A percentile compares a stretch with the other conserved stretches of the same genome.
phyloP scores from a whole-genome alignment of 2,888 invertebrate genomes.

The Leucophenga montana region DNA sequence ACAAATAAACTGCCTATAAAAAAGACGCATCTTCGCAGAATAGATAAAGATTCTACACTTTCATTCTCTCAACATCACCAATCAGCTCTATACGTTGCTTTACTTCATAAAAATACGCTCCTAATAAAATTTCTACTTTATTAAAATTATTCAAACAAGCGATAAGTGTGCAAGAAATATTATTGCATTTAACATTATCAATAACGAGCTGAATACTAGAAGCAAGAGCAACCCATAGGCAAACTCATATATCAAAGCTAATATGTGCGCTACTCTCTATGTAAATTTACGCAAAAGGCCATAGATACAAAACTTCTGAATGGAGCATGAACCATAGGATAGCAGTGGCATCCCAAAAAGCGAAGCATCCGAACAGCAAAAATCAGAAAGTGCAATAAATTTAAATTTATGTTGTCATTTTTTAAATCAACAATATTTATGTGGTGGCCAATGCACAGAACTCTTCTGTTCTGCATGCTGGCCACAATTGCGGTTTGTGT shows the following conservation, averaged over 20 bases:
- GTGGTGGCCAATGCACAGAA: not conserved
- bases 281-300: constrained; percentile 4
- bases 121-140: too few species aligned
- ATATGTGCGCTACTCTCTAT: not conserved
- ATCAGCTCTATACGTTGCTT: too few species aligned
- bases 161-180: not conserved
- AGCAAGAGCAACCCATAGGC: not conserved
- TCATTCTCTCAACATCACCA: too few species aligned
- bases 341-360: not conserved
- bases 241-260: constrained; percentile 15
- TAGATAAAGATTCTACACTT: too few species aligned
- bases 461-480: constrained; percentile 36
- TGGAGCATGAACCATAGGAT: not conserved
- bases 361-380: constrained; percentile 40
- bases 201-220: not conserved
- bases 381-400: constrained; percentile 59
- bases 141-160: not conserved
- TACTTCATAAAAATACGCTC: too few species aligned
- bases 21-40: too few species aligned
- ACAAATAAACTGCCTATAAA: too few species aligned
- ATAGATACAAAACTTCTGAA: too few species aligned
- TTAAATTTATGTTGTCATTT: constrained; percentile 62
- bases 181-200: constrained; percentile 2
- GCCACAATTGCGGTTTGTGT: constrained; percentile 25
- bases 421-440: constrained; percentile 56